phyloP scores from a whole-genome alignment of 2,113 vertebrate species.

The Prionailurus bengalensis region DNA sequence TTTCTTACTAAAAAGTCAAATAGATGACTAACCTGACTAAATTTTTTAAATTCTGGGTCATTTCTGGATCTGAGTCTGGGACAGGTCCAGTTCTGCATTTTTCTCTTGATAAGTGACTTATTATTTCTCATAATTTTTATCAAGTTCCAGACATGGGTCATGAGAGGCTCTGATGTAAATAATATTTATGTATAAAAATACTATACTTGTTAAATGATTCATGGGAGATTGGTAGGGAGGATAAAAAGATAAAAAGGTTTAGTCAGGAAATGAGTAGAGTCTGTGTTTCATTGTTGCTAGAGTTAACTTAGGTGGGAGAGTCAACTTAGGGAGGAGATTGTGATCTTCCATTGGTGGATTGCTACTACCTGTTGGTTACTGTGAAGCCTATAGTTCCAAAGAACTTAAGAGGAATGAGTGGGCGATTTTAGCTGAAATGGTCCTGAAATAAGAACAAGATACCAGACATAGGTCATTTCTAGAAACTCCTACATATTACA shows the following conservation, averaged over 20 bases:
- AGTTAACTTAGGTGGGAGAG: background rate
- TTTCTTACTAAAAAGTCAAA: background rate
- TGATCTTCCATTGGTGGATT: background rate
- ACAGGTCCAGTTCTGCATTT: background rate
- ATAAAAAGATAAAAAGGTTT: background rate
- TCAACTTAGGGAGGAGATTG: background rate
- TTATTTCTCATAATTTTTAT: constrained; percentile 2
- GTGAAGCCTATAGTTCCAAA: background rate
- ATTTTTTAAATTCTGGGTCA: background rate
- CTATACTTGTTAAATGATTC: background rate
- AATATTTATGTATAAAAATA: background rate
- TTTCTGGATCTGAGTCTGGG: background rate
- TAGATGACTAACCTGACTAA: background rate
- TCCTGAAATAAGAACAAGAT: background rate
- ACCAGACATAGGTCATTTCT: background rate
- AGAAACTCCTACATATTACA: background rate
- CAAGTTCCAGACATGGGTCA: background rate
- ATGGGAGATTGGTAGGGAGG: fast-evolving
- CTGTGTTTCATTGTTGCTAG: background rate
- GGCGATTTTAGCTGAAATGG: background rate
- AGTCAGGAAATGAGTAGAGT: background rate
- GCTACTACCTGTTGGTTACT: background rate
- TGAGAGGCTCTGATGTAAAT: background rate
- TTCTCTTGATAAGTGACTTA: background rate
- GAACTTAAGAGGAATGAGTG: background rate